Evolutionary conservation across 2,888 invertebrate species (phyloP).

Genomic region (Gryllus longicercus): DNA sequence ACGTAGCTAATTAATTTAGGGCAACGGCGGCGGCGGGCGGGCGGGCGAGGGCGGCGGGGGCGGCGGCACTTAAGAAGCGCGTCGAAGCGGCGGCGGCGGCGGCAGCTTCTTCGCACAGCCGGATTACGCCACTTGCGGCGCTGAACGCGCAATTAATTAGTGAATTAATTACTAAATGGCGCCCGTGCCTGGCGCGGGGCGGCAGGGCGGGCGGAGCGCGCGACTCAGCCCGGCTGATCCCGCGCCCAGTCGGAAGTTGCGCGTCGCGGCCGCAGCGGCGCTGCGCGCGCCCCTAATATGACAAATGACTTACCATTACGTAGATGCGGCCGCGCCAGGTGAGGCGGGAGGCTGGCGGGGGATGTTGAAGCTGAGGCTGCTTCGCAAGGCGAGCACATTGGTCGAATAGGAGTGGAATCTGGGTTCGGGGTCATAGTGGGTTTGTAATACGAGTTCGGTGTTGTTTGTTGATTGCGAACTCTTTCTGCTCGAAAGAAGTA

Average conservation of each 20-base stretch:
- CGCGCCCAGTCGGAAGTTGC: background rate
- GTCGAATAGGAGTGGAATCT: too few species aligned
- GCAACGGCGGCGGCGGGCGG: background rate
- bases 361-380: too few species aligned
- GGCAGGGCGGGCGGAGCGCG: background rate
- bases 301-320: background rate
- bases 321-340: too few species aligned
- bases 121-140: conserved; percentile 8
- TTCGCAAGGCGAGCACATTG: too few species aligned
- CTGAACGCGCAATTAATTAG: conserved; percentile 29
- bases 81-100: background rate
- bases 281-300: background rate
- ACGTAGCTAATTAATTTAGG: background rate
- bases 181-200: background rate
- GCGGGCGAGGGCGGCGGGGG: background rate
- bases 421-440: too few species aligned
- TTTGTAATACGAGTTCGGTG: too few species aligned
- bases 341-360: too few species aligned
- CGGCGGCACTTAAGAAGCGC: background rate
- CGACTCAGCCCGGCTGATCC: background rate
- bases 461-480: too few species aligned
- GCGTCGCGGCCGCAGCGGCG: background rate
- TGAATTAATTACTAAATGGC: conserved; percentile 32
- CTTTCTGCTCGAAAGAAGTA: too few species aligned
- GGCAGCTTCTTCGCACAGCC: background rate